phyloP scores from a whole-genome alignment of 2,113 vertebrate genomes.

The Gila orcuttii region DNA sequence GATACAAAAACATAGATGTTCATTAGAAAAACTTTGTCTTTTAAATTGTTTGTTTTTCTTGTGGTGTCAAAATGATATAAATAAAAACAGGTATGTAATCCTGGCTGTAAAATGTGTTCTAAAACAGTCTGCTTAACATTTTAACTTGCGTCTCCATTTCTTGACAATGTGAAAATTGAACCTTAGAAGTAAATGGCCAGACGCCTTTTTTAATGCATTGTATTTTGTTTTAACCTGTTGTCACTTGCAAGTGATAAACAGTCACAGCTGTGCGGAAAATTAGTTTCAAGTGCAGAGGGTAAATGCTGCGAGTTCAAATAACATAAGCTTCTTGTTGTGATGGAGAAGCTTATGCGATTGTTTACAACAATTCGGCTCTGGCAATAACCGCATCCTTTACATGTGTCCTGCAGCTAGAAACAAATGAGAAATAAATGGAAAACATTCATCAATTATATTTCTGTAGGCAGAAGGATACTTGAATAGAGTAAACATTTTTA shows the following conservation, averaged over 20 bases:
- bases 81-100: neutral
- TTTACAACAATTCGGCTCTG: conserved; percentile 21
- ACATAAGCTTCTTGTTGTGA: conserved; percentile 45
- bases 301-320: conserved; percentile 47
- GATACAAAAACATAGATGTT: neutral
- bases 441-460: neutral
- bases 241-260: conserved; percentile 24
- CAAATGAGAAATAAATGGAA: conserved; percentile 38
- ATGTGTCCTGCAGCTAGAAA: conserved; percentile 22
- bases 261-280: conserved; percentile 48
- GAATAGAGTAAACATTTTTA: neutral
- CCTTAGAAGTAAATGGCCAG: neutral
- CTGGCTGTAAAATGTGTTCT: neutral
- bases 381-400: neutral
- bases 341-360: conserved; percentile 41
- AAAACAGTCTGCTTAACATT: neutral
- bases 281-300: conserved; percentile 27
- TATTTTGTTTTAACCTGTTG: conserved; percentile 7
- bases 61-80: neutral
- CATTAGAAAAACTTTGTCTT: neutral
- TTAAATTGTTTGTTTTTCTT: neutral
- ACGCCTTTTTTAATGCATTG: conserved; percentile 13
- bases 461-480: neutral
- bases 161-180: conserved; percentile 2
- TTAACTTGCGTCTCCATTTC: neutral